Conservation (phyloP, 2,888 invertebrate species). For the Chrysopilus asiliformis region DNA sequence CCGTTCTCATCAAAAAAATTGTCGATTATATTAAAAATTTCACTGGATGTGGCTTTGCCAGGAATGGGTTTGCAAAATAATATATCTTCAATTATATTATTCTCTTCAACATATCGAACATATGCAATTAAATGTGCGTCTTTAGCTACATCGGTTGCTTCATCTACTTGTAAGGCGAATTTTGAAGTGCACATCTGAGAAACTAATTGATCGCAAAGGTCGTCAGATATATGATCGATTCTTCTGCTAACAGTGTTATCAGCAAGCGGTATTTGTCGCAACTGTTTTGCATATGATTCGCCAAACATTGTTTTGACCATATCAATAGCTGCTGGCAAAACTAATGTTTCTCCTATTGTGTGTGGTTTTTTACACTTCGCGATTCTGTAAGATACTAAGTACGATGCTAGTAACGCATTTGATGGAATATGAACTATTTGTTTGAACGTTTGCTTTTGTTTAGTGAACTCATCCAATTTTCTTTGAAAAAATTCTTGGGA, state of each 20-base stretch:
- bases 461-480: conserved; percentile 13
- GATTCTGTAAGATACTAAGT: conserved; percentile 13
- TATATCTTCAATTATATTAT: conserved; percentile 16
- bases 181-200: conserved; percentile 7
- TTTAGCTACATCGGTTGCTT: conserved; percentile 14
- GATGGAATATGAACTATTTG: conserved; percentile 10
- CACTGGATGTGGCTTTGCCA: conserved; percentile 13
- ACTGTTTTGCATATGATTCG: background rate
- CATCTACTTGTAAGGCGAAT: conserved; percentile 18
- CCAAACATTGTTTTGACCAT: conserved; percentile 2
- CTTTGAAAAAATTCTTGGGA: conserved; percentile 13
- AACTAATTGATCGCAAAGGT: conserved; percentile 17
- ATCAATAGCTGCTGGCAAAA: conserved; percentile 14
- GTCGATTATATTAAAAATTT: conserved; percentile 18
- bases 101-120: conserved; percentile 15
- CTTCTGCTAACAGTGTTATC: background rate
- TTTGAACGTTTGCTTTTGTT: conserved; percentile 7
- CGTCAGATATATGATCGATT: conserved; percentile 16
- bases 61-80: conserved; percentile 16
- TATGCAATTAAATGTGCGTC: conserved; percentile 16
- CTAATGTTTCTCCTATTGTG: conserved; percentile 10
- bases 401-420: conserved; percentile 14
- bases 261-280: background rate
- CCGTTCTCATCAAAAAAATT: conserved; percentile 16
- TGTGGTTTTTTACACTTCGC: conserved; percentile 9